Percentiles rank a stretch among this genome's conserved stretches.
These are phyloP conservation scores for Eufriesea mexicana DNA, from an alignment of 1,140 invertebrate genomes.

Conservation along the genomic window DNA sequence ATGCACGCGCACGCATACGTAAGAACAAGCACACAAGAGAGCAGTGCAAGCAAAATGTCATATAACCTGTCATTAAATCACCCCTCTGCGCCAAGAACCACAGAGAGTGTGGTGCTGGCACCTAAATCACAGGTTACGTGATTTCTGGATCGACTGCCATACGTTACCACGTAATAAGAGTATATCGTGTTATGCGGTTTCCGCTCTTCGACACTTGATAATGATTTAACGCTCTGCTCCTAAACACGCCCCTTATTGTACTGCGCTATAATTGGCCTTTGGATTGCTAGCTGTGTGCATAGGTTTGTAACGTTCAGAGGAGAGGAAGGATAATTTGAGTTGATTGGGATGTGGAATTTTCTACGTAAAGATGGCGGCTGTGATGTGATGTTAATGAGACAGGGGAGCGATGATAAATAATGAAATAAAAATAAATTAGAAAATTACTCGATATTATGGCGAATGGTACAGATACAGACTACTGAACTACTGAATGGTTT, in stretches of 20 bases:
- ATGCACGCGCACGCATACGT: not conserved
- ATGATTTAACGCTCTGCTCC: conserved; percentile 17
- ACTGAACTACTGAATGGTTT: too few relatives aligned
- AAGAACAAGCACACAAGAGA: not conserved
- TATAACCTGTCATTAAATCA: conserved; percentile 65
- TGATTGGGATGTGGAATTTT: not conserved
- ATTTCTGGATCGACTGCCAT: conserved; percentile 61
- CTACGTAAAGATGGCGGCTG: too few relatives aligned
- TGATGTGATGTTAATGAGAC: too few relatives aligned
- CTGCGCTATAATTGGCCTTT: not conserved
- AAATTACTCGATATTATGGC: too few relatives aligned
- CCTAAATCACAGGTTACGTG: conserved; percentile 74
- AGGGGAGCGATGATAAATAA: too few relatives aligned
- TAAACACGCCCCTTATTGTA: not conserved
- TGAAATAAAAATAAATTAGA: too few relatives aligned
- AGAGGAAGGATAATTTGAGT: not conserved
- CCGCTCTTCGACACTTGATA: not conserved
- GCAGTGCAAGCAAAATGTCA: conserved; percentile 54
- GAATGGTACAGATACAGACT: too few relatives aligned
- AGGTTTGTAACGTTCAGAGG: not conserved
- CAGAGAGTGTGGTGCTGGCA: conserved; percentile 46
- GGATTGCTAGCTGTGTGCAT: not conserved
- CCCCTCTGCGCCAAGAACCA: conserved; percentile 46
- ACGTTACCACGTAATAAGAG: conserved; percentile 68
- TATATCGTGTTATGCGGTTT: conserved; percentile 26